Conservation (phyloP, 2,888 invertebrate genomes). For the Hirtodrosophila alboralis region DNA sequence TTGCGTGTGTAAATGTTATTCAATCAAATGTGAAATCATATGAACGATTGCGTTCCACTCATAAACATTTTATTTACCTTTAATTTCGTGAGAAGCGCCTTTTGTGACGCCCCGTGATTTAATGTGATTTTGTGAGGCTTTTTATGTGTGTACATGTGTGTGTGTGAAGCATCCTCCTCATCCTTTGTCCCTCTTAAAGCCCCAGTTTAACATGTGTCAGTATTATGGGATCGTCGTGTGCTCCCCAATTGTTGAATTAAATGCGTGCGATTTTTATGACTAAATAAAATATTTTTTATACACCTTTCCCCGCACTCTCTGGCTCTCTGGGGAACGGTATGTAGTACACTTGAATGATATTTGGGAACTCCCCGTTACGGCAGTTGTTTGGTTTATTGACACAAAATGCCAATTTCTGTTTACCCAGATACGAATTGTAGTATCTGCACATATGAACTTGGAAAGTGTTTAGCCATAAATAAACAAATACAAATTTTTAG, state of each 20-base stretch:
- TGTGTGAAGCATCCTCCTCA: background rate
- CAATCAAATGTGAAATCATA: slow-evolving; percentile 78
- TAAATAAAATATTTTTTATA: slow-evolving; percentile 65
- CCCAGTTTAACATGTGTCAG: slow-evolving; percentile 42
- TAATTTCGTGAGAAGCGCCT: slow-evolving; percentile 75
- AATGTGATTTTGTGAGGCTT: slow-evolving; percentile 39
- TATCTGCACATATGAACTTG: slow-evolving; percentile 32
- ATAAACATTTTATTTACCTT: slow-evolving; percentile 80
- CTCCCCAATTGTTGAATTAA: slow-evolving; percentile 53
- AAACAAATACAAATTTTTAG: slow-evolving; percentile 38
- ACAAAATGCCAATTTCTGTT: slow-evolving; percentile 71
- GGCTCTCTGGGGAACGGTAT: slow-evolving; percentile 2
- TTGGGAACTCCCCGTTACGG: slow-evolving; percentile 5
- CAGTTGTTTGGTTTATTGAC: slow-evolving; percentile 48
- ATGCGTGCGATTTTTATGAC: slow-evolving; percentile 70
- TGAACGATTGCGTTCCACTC: slow-evolving; percentile 72
- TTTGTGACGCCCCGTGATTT: slow-evolving; percentile 68
- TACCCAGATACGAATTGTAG: slow-evolving; percentile 36
- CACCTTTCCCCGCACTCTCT: background rate
- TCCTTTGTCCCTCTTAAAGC: background rate
- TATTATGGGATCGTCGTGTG: slow-evolving; percentile 28
- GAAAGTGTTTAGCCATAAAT: slow-evolving; percentile 68
- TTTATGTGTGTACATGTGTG: slow-evolving; percentile 5
- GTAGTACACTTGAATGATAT: slow-evolving; percentile 20
- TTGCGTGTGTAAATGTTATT: slow-evolving; percentile 79